These are phyloP conservation scores for Toxostoma redivivum DNA, from an alignment of 2,113 vertebrate genomes.

Conservation along the genomic window DNA sequence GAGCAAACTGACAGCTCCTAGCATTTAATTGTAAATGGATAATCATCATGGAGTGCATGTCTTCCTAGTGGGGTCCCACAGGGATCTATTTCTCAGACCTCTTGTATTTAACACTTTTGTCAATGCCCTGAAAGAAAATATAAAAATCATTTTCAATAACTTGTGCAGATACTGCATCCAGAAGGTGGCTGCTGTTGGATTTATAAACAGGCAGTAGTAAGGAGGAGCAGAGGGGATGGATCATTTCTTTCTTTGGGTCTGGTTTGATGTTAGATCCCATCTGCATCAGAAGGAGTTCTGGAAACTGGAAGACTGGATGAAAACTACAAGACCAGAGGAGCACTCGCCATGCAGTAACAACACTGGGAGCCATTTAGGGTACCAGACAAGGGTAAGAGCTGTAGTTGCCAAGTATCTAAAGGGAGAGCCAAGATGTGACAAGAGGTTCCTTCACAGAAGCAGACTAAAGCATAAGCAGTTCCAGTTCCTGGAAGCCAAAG, in stretches of 20 bases:
- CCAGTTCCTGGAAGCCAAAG: neutral
- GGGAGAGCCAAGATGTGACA: neutral
- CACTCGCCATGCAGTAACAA: neutral
- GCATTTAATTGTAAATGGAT: conserved; percentile 68
- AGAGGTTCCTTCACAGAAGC: neutral
- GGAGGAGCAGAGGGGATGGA: neutral
- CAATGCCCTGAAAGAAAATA: conserved; percentile 44
- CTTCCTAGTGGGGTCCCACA: conserved; percentile 46
- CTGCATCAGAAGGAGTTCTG: neutral
- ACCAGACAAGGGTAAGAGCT: neutral
- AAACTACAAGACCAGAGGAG: neutral
- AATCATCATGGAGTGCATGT: conserved; percentile 58
- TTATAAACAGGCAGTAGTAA: neutral
- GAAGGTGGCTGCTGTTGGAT: neutral
- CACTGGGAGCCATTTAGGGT: neutral
- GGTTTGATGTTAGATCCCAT: neutral
- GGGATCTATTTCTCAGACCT: conserved; percentile 56
- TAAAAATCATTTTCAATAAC: conserved; percentile 17
- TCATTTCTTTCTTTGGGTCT: neutral
- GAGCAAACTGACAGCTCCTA: conserved; percentile 64
- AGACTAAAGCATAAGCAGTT: neutral
- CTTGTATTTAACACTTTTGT: conserved; percentile 53
- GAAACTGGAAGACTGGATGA: neutral
- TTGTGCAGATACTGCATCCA: neutral
- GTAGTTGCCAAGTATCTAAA: neutral